Evolutionary conservation across 2,797 vertebrate genomes (phyloP), one percentile per base, ranked within the genome.

Genomic region (Cryptoprocta ferox): DNA sequence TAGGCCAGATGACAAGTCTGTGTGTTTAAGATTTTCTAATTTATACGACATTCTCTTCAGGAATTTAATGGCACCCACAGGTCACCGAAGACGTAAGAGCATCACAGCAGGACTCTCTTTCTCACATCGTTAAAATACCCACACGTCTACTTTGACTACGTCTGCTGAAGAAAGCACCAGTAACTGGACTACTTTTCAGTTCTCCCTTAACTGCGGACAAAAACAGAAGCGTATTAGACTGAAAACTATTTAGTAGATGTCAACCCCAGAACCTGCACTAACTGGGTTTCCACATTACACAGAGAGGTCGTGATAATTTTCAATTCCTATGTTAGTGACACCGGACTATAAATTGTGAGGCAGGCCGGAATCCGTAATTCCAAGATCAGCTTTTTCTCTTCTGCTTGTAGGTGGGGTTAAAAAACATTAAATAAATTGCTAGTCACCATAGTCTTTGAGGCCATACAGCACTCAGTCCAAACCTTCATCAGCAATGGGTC

Each of bases 11-110:
- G 83, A 80, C 19, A 95, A 66, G 1, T 30, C 53, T 12, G 63
- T 82, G 18, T 88, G 19, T 45, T 91, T 45, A 96, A 92, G 82
- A 94, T 56, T 83, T 94, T 82, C 70, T 83, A 24, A 80, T 90
- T 91, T 88, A 14, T 61, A 48, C 35, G 59, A 42, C 28, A 66
- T 65, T 89, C 68, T 63, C 78, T 91, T 75, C 19, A 68, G 86
- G 63, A 81, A 83, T 42, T 71, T 84, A 61, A 94, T 26, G 6
- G n/a, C 59, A 73, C 24, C 4, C 53, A 84, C 0, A 76, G n/a
- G 35, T 61, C 59, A 78, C 66, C 56, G 89, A 65, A 71, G 71
- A 48, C 1, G 15, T 12, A 68, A 61, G 32, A 32, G 7, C 73
- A 65, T 9, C 9, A 12, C 35, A 63, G 21, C 16, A 53, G 59